phyloP scores from a whole-genome alignment of 2,888 invertebrate species.

The Sarcophaga variegata region DNA sequence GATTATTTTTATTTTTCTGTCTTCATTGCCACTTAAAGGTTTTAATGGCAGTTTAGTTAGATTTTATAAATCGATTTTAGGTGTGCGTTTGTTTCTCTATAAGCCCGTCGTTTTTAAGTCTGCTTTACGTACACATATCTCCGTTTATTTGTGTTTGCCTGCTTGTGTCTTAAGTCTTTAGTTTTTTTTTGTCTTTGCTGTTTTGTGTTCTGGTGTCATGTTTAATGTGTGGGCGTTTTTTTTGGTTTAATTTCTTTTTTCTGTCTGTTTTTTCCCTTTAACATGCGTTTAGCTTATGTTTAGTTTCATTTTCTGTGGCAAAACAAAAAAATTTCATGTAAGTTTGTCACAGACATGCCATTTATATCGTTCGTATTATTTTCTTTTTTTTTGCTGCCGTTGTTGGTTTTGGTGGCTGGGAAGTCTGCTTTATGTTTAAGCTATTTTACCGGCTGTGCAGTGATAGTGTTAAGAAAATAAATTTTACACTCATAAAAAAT shows the following conservation, averaged over 20 bases:
- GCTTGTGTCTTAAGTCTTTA: constrained; percentile 5
- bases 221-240: constrained; percentile 67
- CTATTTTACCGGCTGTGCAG: not conserved
- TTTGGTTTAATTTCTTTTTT: constrained; percentile 1
- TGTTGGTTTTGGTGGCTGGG: constrained; percentile 28
- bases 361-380: constrained; percentile 58
- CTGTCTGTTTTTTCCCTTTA: constrained; percentile 17
- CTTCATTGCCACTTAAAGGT: not conserved
- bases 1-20: not conserved
- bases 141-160: not conserved
- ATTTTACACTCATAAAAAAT: not conserved
- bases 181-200: constrained; percentile 19
- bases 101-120: not conserved
- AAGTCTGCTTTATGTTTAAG: constrained; percentile 13
- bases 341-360: constrained; percentile 68
- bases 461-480: not conserved
- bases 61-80: constrained; percentile 26
- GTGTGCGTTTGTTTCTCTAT: not conserved
- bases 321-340: constrained; percentile 60
- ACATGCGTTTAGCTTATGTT: constrained; percentile 14
- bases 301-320: constrained; percentile 50
- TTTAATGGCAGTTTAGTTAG: not conserved
- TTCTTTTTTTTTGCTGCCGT: constrained; percentile 33
- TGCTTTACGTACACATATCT: not conserved
- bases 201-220: constrained; percentile 49